Conservation (phyloP, 2,113 vertebrate genomes). For the Phainopepla nitens region DNA sequence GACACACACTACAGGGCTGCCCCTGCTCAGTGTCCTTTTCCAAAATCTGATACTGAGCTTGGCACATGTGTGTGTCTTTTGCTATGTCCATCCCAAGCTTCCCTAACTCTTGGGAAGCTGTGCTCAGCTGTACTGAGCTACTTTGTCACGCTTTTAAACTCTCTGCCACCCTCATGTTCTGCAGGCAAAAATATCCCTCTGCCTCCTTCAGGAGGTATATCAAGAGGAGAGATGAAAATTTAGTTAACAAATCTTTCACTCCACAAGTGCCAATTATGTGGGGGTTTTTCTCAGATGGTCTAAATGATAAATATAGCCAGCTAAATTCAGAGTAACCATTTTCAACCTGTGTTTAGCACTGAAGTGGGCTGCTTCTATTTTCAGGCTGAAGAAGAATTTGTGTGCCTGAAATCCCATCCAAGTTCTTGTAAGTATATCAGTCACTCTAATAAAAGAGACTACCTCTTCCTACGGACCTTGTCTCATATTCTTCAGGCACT, state of each 20-base stretch:
- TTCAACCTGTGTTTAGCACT: constrained; percentile 23
- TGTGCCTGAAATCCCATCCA: neutral
- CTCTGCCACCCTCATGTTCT: neutral
- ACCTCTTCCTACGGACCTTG: constrained; percentile 12
- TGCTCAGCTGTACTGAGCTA: neutral
- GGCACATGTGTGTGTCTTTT: fast-evolving
- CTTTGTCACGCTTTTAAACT: neutral
- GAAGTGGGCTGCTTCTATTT: constrained; percentile 52
- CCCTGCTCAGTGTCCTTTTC: neutral
- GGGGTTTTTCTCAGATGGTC: neutral
- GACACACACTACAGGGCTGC: fast-evolving
- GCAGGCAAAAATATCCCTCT: constrained; percentile 13
- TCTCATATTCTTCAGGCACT: neutral
- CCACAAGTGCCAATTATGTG: neutral
- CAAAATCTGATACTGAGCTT: fast-evolving
- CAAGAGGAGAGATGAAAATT: neutral
- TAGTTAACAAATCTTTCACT: neutral
- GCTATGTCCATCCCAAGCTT: neutral
- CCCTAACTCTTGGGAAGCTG: neutral
- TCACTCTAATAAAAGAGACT: constrained; percentile 38
- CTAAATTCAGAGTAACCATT: constrained; percentile 43
- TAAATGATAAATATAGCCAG: constrained; percentile 36
- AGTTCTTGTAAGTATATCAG: constrained; percentile 24
- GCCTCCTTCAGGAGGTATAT: neutral
- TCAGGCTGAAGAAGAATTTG: neutral